Evolutionary conservation across 2,113 vertebrate species (phyloP), one percentile per base, ranked within the genome.

Genomic region (Heptranchias perlo): DNA sequence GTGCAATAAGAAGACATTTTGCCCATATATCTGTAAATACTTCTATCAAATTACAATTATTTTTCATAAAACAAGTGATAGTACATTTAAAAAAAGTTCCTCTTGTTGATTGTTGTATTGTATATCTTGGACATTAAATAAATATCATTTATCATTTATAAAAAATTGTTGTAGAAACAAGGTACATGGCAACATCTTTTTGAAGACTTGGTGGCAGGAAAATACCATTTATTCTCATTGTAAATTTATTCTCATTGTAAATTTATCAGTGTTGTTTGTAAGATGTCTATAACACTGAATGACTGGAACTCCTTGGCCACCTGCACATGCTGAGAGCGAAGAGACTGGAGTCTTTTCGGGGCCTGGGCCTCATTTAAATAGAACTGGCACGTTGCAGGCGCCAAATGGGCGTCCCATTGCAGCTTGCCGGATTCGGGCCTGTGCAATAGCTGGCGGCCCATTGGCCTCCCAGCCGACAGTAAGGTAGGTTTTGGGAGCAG

Each of bases 111-210:
- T 61, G 13, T 61, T 92, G 52, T 35, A 13, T 61, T 92, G 13
- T n/a, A 92, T n/a, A n/a, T 14, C n/a, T 92, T 92, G 31, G 54
- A 92, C 87, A 92, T 61, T 35, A 61, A 86, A n/a, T 61, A 92
- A 61, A 61, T 1, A 76, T 76, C 10, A 73, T 73, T 73, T 58
- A 3, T 89, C n/a, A 78, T 14, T 39, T 35, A 11, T 54, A 54
- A 89, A 52, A 89, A 28, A 52, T 31, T 52, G 86, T 89, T 49
- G 31, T 86, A 49, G 86, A 89, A 89, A 89, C 47, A 52, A 31
- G 23, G 49, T 49, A 89, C 13, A 28, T 31, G 28, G 49, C n/a
- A 54, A 54, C 49, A 89, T 54, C 21, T 39, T 78, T 78, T 78
- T 78, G 73, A n/a, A 78, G 39, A 78, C 35, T 16, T 13, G n/a